phyloP scores from a whole-genome alignment of 2,797 vertebrate species.

The Myripristis murdjan region DNA sequence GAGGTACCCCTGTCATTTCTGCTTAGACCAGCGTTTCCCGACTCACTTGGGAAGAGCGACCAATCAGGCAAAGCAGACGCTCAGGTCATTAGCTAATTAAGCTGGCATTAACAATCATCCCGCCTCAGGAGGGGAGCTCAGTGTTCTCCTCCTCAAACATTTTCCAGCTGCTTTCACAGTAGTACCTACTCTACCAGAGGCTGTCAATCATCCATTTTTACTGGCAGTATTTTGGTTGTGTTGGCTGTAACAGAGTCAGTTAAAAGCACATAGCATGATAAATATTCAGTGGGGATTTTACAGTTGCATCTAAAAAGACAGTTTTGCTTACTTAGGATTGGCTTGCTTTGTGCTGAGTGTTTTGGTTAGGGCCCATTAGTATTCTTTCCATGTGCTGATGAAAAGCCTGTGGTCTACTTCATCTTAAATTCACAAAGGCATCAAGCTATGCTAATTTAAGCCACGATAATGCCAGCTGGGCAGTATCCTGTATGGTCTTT shows the following conservation, averaged over 20 bases:
- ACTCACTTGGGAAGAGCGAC: conserved; percentile 4
- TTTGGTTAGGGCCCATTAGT: too few species aligned
- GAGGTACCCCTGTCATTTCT: conserved; percentile 34
- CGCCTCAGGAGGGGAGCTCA: conserved; percentile 29
- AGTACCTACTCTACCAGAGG: conserved; percentile 20
- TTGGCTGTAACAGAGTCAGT: conserved; percentile 15
- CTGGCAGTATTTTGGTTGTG: conserved; percentile 30
- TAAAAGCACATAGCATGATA: neutral
- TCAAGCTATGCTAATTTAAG: conserved; percentile 7
- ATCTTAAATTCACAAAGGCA: neutral
- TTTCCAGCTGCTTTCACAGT: conserved; percentile 40
- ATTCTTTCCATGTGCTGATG: neutral
- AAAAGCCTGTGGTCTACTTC: neutral
- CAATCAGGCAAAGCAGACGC: conserved; percentile 32
- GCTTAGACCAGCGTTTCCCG: conserved; percentile 52
- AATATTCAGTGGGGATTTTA: conserved; percentile 10
- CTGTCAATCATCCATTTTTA: conserved; percentile 46
- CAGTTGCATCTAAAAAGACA: neutral
- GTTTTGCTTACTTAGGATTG: neutral
- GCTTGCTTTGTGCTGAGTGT: neutral
- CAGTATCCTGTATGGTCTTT: neutral
- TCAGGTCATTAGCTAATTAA: conserved; percentile 73
- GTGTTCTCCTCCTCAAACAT: conserved; percentile 9
- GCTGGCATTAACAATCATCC: conserved; percentile 50
- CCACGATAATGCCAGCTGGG: neutral